These are phyloP conservation scores for Menidia menidia DNA, from an alignment of 2,797 vertebrate species.

Conservation along the genomic window DNA sequence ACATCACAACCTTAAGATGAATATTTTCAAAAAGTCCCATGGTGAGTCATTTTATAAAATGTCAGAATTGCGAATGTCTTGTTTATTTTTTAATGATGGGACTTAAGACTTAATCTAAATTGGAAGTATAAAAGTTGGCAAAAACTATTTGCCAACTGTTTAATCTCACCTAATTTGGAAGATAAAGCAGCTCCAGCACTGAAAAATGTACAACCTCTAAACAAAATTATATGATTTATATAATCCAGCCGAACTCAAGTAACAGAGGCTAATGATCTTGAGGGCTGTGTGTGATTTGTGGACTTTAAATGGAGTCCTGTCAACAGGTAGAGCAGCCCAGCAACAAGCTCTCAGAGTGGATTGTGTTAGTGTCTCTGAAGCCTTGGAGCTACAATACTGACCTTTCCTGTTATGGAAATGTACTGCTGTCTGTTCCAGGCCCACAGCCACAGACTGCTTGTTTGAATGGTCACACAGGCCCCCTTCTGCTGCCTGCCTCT, in stretches of 20 bases:
- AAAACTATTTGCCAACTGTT: too few relatives aligned
- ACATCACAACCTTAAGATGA: background rate
- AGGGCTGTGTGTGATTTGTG: constrained; percentile 30
- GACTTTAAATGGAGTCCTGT: constrained; percentile 34
- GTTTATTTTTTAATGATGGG: background rate
- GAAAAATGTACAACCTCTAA: constrained; percentile 6
- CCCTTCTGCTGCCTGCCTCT: constrained; percentile 56
- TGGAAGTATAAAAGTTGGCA: too few relatives aligned
- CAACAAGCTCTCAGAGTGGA: constrained; percentile 70
- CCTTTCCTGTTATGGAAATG: constrained; percentile 82
- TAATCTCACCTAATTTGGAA: too few relatives aligned
- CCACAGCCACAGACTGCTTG: constrained; percentile 55
- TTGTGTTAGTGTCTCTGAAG: constrained; percentile 64
- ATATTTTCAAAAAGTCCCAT: background rate
- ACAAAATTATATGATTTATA: constrained; percentile 29
- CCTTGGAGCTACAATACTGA: constrained; percentile 67
- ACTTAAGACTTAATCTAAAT: too few relatives aligned
- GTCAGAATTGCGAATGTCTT: background rate
- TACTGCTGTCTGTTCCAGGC: constrained; percentile 63
- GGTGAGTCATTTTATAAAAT: background rate
- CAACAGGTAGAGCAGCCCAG: constrained; percentile 56
- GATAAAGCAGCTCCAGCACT: background rate
- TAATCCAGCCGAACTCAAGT: constrained; percentile 19
- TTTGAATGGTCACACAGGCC: constrained; percentile 63
- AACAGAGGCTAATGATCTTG: constrained; percentile 33